phyloP scores from a whole-genome alignment of 2,113 vertebrate genomes.

The Amphilophus citrinellus region DNA sequence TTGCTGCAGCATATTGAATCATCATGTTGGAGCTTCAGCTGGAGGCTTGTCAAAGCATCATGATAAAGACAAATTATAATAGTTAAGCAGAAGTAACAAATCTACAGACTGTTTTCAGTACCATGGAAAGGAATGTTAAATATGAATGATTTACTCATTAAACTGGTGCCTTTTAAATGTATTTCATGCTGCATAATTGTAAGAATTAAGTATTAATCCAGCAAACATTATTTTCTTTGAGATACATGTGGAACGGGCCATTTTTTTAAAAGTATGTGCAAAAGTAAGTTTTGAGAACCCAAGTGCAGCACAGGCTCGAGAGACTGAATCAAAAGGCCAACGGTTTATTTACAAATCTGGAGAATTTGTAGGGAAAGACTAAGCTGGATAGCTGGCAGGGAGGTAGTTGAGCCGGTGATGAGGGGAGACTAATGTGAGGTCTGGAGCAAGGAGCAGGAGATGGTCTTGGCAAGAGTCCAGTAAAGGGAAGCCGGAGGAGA shows the following conservation, averaged over 20 bases:
- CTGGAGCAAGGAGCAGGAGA: not conserved
- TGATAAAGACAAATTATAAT: not conserved
- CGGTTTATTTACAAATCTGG: constrained; percentile 15
- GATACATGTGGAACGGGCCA: not conserved
- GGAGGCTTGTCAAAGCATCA: not conserved
- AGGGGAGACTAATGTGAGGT: not conserved
- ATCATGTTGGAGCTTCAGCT: not conserved
- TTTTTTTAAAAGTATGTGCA: not conserved
- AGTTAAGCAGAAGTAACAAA: not conserved
- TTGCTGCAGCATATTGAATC: not conserved
- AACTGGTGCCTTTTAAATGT: not conserved
- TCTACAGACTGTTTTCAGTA: not conserved
- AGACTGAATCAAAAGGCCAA: not conserved
- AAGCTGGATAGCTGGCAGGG: not conserved
- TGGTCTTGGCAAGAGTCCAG: not conserved
- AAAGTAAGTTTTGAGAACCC: not conserved
- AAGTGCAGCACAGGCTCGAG: no score
- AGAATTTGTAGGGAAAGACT: not conserved
- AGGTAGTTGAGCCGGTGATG: not conserved
- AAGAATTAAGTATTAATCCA: not conserved
- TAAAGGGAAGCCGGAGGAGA: not conserved
- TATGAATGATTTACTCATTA: not conserved
- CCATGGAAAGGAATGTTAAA: not conserved
- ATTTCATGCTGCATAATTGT: not conserved
- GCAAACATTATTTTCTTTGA: not conserved